Conservation (phyloP, 2,888 invertebrate species). For the Plutella xylostella region DNA sequence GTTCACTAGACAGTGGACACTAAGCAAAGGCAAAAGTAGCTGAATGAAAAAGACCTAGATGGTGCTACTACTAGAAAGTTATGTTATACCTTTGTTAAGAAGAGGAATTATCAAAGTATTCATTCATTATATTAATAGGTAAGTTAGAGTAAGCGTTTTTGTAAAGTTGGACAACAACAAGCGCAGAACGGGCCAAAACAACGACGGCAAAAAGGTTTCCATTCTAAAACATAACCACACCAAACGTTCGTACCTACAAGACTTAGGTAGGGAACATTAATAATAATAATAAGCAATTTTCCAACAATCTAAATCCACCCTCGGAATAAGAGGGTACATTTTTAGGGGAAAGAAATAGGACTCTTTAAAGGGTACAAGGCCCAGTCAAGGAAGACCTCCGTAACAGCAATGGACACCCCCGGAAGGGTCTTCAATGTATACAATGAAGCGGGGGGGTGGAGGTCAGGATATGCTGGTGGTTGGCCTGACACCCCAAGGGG, state of each 20-base stretch:
- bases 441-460: conserved; percentile 19
- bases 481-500: conserved; percentile 19
- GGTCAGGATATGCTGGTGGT: conserved; percentile 26
- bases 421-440: background rate
- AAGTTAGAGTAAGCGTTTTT: no score
- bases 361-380: conserved; percentile 22
- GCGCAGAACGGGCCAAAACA: no score
- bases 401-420: conserved; percentile 11
- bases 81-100: no score
- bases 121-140: no score
- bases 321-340: conserved; percentile 43
- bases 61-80: no score
- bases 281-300: conserved; percentile 36
- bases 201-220: no score
- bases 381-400: conserved; percentile 30
- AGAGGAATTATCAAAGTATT: no score
- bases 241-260: no score
- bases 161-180: no score
- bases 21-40: no score
- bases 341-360: conserved; percentile 36
- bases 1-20: no score
- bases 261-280: conserved; percentile 1
- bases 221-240: background rate
- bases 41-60: no score
- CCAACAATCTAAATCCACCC: conserved; percentile 22